Evolutionary conservation across 2,888 invertebrate species (phyloP).

Genomic region (Neria commutata): DNA sequence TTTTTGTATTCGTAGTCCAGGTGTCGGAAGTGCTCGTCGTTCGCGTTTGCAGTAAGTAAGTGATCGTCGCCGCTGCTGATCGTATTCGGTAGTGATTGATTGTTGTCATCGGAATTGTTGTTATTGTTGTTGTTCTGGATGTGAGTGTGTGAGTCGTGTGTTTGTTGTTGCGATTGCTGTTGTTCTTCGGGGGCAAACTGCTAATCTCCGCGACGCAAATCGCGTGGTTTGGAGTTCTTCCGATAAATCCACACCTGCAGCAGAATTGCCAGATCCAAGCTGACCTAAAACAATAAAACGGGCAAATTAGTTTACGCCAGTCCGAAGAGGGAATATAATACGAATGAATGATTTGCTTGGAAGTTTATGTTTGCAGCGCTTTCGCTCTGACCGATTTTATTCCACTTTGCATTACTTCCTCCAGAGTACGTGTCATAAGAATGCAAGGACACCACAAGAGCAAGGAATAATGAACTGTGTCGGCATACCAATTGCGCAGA

Average conservation of each 20-base stretch:
- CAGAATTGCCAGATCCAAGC: constrained; percentile 69
- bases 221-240: constrained; percentile 65
- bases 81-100: constrained; percentile 50
- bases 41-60: constrained; percentile 52
- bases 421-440: too few relatives aligned
- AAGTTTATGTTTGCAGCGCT: too few relatives aligned
- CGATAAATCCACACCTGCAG: constrained; percentile 73
- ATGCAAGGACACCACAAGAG: too few relatives aligned
- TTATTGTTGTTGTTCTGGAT: constrained; percentile 34
- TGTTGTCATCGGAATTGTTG: constrained; percentile 48
- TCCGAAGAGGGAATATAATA: too few relatives aligned
- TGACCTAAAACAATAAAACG: constrained; percentile 72
- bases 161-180: constrained; percentile 47
- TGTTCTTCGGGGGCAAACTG: constrained; percentile 66
- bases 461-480: too few relatives aligned
- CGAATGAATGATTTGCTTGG: too few relatives aligned
- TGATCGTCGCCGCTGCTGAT: constrained; percentile 56
- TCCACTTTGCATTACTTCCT: too few relatives aligned
- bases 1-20: constrained; percentile 33
- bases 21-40: constrained; percentile 48
- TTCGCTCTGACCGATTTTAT: too few relatives aligned
- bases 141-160: constrained; percentile 36
- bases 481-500: too few relatives aligned
- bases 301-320: too few relatives aligned
- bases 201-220: constrained; percentile 70